Evolutionary conservation across 1,140 invertebrate species (phyloP), one percentile per base, ranked within the genome.

Genomic region (Zeugodacus cucurbitae): DNA sequence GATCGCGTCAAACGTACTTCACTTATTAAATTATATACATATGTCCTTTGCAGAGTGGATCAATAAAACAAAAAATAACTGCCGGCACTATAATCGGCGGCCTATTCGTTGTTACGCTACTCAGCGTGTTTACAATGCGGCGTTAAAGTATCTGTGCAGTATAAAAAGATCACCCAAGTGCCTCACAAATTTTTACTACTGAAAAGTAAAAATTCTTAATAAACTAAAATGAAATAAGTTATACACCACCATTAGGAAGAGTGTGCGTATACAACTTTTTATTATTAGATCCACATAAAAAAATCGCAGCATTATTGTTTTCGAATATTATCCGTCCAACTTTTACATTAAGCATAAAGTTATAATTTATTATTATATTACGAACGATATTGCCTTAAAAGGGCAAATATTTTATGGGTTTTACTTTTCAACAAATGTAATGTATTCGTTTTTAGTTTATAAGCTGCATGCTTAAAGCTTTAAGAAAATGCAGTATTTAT

Each of bases 11-110:
- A 6, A 10, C 8, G 10, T 4, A 54, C 11, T 54, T 17, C 14
- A 20, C 1, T 17, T 54, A 17, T 54, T 3, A 54, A 54, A 54
- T 54, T 11, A 20, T 62, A 62, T 54, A 14, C 14, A 54, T 62
- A 2, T 57, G 11, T 34, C n/a, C n/a, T 58, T 87, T 87, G 0
- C 88, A 88, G 88, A 88, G 88, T 74, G 82, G 32, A 1, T 87
- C 88, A 41, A 74, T 64, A 26, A 67, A 87, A 57, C 20, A 70
- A 58, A 20, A 57, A 7, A 57, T 26, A 54, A 32, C 32, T 20
- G 37, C 2, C 1, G 11, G 0, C n/a, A 67, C 62, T 54, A n/a
- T 87, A 22, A 6, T 87, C 22, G 62, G 62, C 48, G 37, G n/a
- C 6, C 48, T 82, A 48, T 48, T 82, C 26, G 7, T 82, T 11